Evolutionary conservation across 64 coral and sea anemone genomes (phyloP), one percentile per base, ranked within the genome.

Genomic region (Astreopora myriophthalma): DNA sequence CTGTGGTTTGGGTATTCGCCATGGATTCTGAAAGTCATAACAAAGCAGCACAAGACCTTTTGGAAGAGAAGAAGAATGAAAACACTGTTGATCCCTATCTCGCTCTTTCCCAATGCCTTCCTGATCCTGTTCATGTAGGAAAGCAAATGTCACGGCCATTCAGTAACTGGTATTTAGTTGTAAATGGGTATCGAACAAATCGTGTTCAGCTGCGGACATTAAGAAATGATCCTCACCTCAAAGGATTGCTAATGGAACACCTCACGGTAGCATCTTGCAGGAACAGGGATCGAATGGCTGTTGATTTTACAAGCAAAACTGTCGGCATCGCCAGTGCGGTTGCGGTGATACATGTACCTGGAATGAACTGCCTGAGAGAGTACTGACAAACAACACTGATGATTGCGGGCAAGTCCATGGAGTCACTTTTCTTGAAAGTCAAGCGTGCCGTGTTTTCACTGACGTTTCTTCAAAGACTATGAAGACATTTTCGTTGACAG

Each of bases 91-190:
- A 86, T 70, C 84, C 84, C 38, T 70, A 70, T 60, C 62, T 86
- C 36, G 40, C 62, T 55, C 64, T 86, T 28, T 65, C 73, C 14
- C 49, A 48, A 60, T 89, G 87, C 72, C 73, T 89, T 89, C 87
- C 87, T 75, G 73, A 89, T 76, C 69, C 49, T 63, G 87, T 89
- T 58, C 87, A 89, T 89, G 71, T 89, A 55, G 87, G 70, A 68
- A 76, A 89, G 61, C 48, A 42, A 35, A 89, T 89, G 38, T 75
- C 69, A 29, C 49, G 69, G 58, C 71, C 55, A 58, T 89, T 77
- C 73, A 89, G 87, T 60, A 86, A 86, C 84, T 86, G 84, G 84
- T 86, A 71, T 70, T 48, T 71, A 26, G 39, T 86, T 86, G 84
- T 71, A 65, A 40, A 86, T 71, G 66, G 38, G 52, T 70, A 86